Base-by-base conservation (phyloP, 2,797 vertebrate species). In the Taenioides sp. region DNA sequence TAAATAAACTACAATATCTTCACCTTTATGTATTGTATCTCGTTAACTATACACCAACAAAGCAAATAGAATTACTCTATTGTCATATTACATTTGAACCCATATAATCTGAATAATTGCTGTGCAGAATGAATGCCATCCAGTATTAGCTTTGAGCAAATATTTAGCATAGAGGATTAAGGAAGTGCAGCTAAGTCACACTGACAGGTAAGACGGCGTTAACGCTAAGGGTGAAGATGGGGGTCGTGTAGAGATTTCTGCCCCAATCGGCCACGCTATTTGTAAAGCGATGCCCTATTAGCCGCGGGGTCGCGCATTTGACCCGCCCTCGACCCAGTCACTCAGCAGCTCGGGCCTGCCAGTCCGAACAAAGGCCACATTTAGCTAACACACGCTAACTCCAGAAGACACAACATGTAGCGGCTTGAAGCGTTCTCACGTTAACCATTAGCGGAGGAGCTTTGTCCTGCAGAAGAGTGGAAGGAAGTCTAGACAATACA, bases 221-320 rank as follows among this genome's bases (percentile, higher is more conserved):
- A 34, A 23, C 2, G 23, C 50, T 20, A 14, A 22, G 52, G 82
- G 84, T 86, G 74, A 72, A 0, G 11, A 73, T 65, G 23, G 40
- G 57, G 85, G 83, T 84, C 80, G 67, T 85, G 85, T 89, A 78
- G 77, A 76, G 73, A 85, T 83, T 84, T 67, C 65, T 74, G 71
- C 74, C 50, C 73, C 75, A 66, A 70, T 82, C 23, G 22, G 59
- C 77, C 72, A 75, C 78, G 65, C 83, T 72, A 74, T 75, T 86
- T 83, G 86, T 83, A 87, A 91, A 72, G 72, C 71, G 88, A 89
- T 77, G 84, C 87, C 84, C 79, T 79, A 88, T 91, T 92, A 90
- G 86, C 80, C 72, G 60, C 25, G 6, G 86, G 87, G 87, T 90
- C 88, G 79, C 22, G 20, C 82, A 78, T 80, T 66, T 85, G 88